Evolutionary conservation across 2,797 vertebrate species (phyloP).

Genomic region (Brachymystax lenok): DNA sequence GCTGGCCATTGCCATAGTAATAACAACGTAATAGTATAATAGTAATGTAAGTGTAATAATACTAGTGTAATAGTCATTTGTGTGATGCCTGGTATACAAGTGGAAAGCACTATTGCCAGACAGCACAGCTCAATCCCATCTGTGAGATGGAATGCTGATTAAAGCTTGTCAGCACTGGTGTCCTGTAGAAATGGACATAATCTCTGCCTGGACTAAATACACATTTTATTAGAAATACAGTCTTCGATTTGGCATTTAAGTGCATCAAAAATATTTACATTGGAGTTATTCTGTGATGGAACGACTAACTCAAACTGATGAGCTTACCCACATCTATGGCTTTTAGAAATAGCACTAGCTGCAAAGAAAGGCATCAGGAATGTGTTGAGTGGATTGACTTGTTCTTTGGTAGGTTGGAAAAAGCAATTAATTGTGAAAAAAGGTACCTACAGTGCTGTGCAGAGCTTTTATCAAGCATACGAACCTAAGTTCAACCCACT

Average conservation of each 20-base stretch:
- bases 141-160: neutral
- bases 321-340: neutral
- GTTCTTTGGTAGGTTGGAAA: neutral
- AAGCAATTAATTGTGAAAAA: neutral
- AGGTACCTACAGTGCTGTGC: neutral
- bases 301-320: neutral
- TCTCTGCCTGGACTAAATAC: neutral
- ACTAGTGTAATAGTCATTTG: neutral
- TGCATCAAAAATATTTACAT: neutral
- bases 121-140: neutral
- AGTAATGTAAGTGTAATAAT: neutral
- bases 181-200: slow-evolving; percentile 17
- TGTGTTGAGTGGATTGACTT: neutral
- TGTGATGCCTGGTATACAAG: neutral
- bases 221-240: neutral
- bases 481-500: neutral
- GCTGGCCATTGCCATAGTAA: slow-evolving; percentile 3
- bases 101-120: neutral
- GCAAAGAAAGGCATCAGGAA: neutral
- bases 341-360: neutral
- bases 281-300: neutral
- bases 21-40: neutral
- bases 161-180: neutral
- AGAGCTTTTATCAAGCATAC: neutral
- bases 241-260: neutral